Conservation (phyloP, 2,113 vertebrate genomes). For the Calyptommatus sinebrachiatus region DNA sequence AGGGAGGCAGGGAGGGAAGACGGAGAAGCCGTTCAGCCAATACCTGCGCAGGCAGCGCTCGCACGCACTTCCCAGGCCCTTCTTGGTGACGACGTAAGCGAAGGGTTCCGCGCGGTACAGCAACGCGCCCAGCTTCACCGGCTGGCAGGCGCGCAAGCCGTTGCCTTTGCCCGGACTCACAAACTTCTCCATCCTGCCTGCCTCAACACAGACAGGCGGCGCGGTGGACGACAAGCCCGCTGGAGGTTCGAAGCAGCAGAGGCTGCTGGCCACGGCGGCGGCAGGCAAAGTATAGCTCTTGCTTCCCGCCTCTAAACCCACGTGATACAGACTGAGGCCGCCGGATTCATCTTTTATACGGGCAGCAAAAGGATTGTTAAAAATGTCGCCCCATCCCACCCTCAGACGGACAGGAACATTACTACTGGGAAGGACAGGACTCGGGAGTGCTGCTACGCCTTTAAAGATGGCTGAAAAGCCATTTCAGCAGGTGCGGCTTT, state of each 20-base stretch:
- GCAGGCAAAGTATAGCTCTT: too few species aligned
- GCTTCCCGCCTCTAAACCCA: neutral
- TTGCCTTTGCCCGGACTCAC: slow-evolving; percentile 75
- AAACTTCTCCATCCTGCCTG: slow-evolving; percentile 75
- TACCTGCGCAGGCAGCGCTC: slow-evolving; percentile 87
- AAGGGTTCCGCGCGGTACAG: slow-evolving; percentile 75
- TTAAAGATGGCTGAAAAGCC: too few species aligned
- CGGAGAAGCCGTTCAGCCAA: neutral
- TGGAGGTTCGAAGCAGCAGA: too few species aligned
- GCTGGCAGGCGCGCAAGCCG: slow-evolving; percentile 72
- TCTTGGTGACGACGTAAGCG: slow-evolving; percentile 74
- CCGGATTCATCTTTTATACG: slow-evolving; percentile 32
- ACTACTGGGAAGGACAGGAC: too few species aligned
- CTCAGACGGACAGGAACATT: too few species aligned
- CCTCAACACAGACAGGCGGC: too few species aligned
- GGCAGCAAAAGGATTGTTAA: neutral
- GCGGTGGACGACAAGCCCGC: too few species aligned
- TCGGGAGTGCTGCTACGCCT: too few species aligned
- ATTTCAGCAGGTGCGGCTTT: too few species aligned
- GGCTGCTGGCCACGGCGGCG: too few species aligned
- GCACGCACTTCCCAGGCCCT: slow-evolving; percentile 71
- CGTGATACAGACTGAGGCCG: slow-evolving; percentile 10
- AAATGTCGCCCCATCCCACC: too few species aligned
- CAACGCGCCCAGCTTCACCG: slow-evolving; percentile 69
- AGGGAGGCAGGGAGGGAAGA: neutral